phyloP scores from a whole-genome alignment of 2,888 invertebrate genomes.

The Drosophila buzzatii region DNA sequence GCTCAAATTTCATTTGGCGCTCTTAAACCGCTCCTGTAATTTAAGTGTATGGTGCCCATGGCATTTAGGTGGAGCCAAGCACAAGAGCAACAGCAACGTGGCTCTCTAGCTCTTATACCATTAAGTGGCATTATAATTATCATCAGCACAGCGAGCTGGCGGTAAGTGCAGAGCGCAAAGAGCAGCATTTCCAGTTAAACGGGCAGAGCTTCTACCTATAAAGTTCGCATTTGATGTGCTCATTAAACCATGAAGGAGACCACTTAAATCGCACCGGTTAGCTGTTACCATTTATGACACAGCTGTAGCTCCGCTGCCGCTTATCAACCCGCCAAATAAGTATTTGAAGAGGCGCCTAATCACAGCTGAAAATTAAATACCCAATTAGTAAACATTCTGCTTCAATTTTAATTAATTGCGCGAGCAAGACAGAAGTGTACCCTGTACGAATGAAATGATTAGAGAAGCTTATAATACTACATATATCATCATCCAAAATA shows the following conservation, averaged over 20 bases:
- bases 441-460: neutral
- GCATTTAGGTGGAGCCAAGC: slow-evolving; percentile 13
- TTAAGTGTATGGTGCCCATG: slow-evolving; percentile 27
- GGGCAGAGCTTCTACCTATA: slow-evolving; percentile 41
- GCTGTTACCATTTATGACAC: slow-evolving; percentile 48
- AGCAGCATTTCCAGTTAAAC: slow-evolving; percentile 29
- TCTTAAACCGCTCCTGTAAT: slow-evolving; percentile 36
- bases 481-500: neutral
- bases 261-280: slow-evolving; percentile 52
- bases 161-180: slow-evolving; percentile 22
- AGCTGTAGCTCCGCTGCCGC: slow-evolving; percentile 24
- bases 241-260: slow-evolving; percentile 62
- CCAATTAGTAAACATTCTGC: slow-evolving; percentile 68
- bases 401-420: slow-evolving; percentile 69
- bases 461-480: neutral
- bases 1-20: neutral
- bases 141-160: slow-evolving; percentile 42
- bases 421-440: neutral
- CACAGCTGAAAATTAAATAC: slow-evolving; percentile 37
- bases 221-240: slow-evolving; percentile 67
- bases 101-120: slow-evolving; percentile 46
- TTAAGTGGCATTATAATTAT: slow-evolving; percentile 79
- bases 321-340: slow-evolving; percentile 42
- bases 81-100: slow-evolving; percentile 24
- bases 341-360: slow-evolving; percentile 44